A percentile compares a stretch with the other conserved stretches of the same genome.
Conservation (phyloP, 2,888 invertebrate species). For the Litoditis marina region DNA sequence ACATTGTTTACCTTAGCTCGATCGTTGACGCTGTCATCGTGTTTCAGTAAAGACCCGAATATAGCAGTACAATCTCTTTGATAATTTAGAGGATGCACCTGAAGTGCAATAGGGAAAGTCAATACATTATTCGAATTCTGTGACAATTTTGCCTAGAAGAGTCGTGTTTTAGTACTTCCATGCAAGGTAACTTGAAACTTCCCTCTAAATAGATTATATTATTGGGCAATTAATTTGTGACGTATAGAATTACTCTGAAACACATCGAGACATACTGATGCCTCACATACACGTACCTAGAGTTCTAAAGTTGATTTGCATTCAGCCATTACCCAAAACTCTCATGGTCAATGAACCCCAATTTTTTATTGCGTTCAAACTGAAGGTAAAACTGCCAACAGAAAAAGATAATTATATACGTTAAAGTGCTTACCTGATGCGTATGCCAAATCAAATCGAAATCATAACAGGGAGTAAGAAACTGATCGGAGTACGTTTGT, state of each 20-base stretch:
- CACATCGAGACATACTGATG: no score
- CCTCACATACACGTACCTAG: no score
- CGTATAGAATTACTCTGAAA: no score
- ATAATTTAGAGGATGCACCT: constrained; percentile 58
- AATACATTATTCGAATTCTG: constrained; percentile 14
- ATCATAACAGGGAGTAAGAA: constrained; percentile 66
- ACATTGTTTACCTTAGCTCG: constrained; percentile 56
- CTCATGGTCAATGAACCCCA: no score
- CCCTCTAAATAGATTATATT: no score
- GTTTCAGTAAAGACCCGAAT: constrained; percentile 63
- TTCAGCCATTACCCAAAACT: no score
- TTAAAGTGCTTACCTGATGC: constrained; percentile 62
- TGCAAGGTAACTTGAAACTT: no score
- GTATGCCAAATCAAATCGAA: constrained; percentile 66
- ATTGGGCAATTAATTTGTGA: no score
- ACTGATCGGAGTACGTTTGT: constrained; percentile 63
- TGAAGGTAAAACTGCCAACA: not conserved
- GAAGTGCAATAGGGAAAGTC: constrained; percentile 16
- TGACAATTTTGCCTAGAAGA: no score
- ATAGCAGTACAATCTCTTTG: constrained; percentile 56
- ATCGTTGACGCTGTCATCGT: constrained; percentile 65
- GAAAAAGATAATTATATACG: not conserved
- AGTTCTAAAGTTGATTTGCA: no score
- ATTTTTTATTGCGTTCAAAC: no score
- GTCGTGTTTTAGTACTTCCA: no score